Evolutionary conservation across 2,888 invertebrate species (phyloP), one percentile per base, ranked within the genome.

Genomic region (Drosophila melanosoma): DNA sequence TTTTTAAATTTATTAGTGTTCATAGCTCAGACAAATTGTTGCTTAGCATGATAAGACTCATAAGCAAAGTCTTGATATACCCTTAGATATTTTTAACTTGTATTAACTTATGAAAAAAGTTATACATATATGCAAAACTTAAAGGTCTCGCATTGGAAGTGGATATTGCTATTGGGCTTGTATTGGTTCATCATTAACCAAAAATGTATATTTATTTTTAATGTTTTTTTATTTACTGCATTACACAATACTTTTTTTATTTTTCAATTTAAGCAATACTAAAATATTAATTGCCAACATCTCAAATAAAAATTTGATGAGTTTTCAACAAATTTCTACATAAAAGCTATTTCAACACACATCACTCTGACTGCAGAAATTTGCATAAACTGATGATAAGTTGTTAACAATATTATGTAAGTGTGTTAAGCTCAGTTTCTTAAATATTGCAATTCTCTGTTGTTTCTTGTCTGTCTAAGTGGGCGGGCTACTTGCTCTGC

Each of bases 401-500:
- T 26, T 45, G 40, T 11, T n/a, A 5, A 40, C n/a, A 2, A 40
- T 1, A 40, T 29, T 15, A 29, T 15, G 10, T 35, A 35, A 45
- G 52, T 33, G 40, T 61, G 32, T 61, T 38, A 29, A 11, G 12
- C 23, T 12, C 20, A 32, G n/a, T 15, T 29, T 20, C 12, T n/a
- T 17, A 17, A 5, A 33, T 3, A 53, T 15, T 17, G 12, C 10
- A 40, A 15, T 29, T 26, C 17, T 42, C 23, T n/a, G 17, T 36
- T 26, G 36, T 32, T 68, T 12, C 35, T n/a, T 51, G n/a, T 32
- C 15, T 17, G 20, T 38, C 32, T 33, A 12, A 17, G 17, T 45
- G 38, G 38, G 36, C 53, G 45, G 42, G 67, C 12, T 48, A 49
- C 33, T 10, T 56, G 38, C 33, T 8, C 38, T 33, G 54, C 26